Percentiles rank a stretch among this genome's conserved stretches.
Conservation (phyloP, 2,113 vertebrate genomes). For the Periophthalmus modestus region DNA sequence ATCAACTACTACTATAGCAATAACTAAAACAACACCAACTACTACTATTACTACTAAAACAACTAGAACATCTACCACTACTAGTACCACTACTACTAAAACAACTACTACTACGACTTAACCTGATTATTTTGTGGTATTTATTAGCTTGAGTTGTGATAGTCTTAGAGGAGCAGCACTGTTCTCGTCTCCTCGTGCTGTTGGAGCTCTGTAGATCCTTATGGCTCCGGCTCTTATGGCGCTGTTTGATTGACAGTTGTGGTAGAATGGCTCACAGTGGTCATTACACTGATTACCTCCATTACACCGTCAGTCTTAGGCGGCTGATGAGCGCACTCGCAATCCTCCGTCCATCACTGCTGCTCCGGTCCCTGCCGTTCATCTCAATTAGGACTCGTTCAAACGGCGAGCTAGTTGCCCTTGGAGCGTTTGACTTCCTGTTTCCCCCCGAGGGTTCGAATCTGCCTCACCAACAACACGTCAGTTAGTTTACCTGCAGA, state of each 20-base stretch:
- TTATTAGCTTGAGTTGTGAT: no score
- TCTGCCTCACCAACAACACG: neutral
- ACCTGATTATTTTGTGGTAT: no score
- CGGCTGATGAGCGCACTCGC: slow-evolving; percentile 21
- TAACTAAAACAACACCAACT: no score
- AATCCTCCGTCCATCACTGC: slow-evolving; percentile 12
- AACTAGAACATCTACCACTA: no score
- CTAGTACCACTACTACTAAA: no score
- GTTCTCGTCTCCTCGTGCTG: no score
- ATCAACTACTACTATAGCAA: no score
- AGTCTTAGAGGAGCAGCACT: no score
- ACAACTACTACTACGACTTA: no score
- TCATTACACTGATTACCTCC: slow-evolving; percentile 31
- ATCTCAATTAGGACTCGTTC: slow-evolving; percentile 20
- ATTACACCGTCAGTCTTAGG: slow-evolving; percentile 13
- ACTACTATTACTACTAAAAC: no score
- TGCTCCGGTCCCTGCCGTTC: slow-evolving; percentile 4
- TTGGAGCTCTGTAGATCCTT: neutral
- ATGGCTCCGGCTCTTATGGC: neutral
- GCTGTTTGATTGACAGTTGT: slow-evolving; percentile 29
- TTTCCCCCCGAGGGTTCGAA: neutral
- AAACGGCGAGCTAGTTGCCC: slow-evolving; percentile 15
- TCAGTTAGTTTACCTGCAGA: slow-evolving; percentile 19
- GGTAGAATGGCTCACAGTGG: slow-evolving; percentile 11
- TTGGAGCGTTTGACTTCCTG: neutral